Conservation (phyloP, 2,113 vertebrate species). For the Murina feae region DNA sequence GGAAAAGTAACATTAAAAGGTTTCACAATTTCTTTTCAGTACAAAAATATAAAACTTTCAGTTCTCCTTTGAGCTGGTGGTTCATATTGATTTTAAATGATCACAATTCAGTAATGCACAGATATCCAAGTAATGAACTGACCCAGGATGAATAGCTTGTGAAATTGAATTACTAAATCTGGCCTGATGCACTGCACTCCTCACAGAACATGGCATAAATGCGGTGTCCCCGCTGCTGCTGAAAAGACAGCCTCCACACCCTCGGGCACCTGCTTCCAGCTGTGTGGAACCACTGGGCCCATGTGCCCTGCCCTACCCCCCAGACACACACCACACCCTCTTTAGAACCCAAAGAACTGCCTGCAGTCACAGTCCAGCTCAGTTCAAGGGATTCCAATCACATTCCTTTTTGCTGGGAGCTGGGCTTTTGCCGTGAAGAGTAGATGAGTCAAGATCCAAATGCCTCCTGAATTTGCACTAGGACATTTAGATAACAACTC, state of each 20-base stretch:
- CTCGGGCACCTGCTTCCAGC: neutral
- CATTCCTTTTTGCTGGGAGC: neutral
- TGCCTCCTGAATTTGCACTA: neutral
- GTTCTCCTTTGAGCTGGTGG: slow-evolving; percentile 13
- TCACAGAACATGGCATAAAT: neutral
- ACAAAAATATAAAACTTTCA: slow-evolving; percentile 18
- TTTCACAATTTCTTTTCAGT: neutral
- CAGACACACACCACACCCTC: neutral
- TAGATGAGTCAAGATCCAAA: neutral
- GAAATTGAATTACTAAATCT: neutral
- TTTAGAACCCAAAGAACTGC: rapidly evolving
- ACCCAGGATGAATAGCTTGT: neutral
- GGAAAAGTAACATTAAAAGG: neutral
- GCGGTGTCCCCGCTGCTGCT: too few relatives aligned
- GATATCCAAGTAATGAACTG: neutral
- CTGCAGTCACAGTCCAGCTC: neutral
- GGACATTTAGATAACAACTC: neutral
- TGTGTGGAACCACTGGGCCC: neutral
- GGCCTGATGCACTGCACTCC: neutral
- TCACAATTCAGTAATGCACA: neutral
- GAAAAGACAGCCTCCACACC: neutral
- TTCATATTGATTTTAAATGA: neutral
- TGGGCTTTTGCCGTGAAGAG: neutral
- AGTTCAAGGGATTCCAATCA: rapidly evolving
- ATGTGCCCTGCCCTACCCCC: rapidly evolving